phyloP scores from a whole-genome alignment of 2,113 vertebrate genomes.

The Procavia capensis region DNA sequence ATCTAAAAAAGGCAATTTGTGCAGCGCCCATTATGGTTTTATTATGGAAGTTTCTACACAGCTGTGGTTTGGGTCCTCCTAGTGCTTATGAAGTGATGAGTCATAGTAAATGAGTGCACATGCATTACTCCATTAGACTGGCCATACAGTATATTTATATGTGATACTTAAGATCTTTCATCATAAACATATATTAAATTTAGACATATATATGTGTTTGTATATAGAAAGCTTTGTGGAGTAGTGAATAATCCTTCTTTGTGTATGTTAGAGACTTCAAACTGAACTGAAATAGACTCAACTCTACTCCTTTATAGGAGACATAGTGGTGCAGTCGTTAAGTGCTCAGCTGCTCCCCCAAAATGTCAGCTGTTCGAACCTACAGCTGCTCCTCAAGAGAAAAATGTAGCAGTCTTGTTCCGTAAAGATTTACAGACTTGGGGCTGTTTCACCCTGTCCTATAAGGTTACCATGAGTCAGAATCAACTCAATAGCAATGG shows the following conservation, averaged over 20 bases:
- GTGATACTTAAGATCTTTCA: not conserved
- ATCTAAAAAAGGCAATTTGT: constrained; percentile 70
- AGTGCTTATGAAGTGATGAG: constrained; percentile 52
- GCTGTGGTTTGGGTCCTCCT: constrained; percentile 72
- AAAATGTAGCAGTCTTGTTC: too few species aligned
- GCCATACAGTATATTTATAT: not conserved
- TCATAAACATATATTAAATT: not conserved
- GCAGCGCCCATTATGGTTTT: constrained; percentile 63
- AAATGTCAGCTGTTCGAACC: too few species aligned
- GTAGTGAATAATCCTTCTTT: not conserved
- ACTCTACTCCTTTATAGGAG: not conserved
- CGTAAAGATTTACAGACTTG: too few species aligned
- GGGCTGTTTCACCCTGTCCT: too few species aligned
- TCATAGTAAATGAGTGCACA: constrained; percentile 27
- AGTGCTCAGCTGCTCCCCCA: too few species aligned
- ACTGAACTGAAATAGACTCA: not conserved
- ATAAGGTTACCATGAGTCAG: too few species aligned
- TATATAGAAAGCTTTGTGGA: not conserved
- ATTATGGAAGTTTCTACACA: constrained; percentile 66
- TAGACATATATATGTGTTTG: not conserved
- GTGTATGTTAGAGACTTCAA: not conserved
- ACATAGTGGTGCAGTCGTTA: too few species aligned
- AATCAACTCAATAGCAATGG: too few species aligned
- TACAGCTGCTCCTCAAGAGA: too few species aligned
- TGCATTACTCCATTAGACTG: not conserved